Evolutionary conservation across 1,140 invertebrate species (phyloP), one percentile per base, ranked within the genome.

Genomic region (Ganaspis sp.): DNA sequence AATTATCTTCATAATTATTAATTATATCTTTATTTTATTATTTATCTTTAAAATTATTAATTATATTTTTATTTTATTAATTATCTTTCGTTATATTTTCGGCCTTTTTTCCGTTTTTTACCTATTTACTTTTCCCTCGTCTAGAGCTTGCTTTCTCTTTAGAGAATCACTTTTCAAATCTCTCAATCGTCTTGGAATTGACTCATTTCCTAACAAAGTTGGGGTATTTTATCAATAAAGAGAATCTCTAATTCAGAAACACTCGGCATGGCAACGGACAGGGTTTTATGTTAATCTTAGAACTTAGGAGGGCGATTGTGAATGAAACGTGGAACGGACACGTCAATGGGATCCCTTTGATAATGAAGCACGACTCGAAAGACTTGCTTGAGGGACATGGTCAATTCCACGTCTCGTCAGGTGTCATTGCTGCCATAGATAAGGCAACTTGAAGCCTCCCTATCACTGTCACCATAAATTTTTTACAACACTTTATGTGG

Each of bases 351-450:
- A 34, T 17, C 12, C 26, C 23, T 11, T 26, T 64, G 58, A 64
- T 64, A 64, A 64, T 64, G 58, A 64, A 64, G 23, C 58, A 64
- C 58, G 23, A 34, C 58, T 64, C 58, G 26, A 64, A 26, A 64
- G 58, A 64, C 58, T 26, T 23, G 58, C 58, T 64, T 64, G 58
- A 64, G 58, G 23, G 58, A 64, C 58, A 64, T n/a, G 58, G 58
- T 64, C 58, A 64, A 64, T 64, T 21, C 26, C 58, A 29, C 26
- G 12, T 26, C 58, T 64, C 58, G 58, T 64, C 58, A 64, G 58
- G 58, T 64, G 58, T 29, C 58, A 64, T 29, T 26, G 21, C 23
- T 29, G 58, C 58, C 23, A 34, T 11, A 64, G 58, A 64, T 64
- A 64, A 64, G 58, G 58, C 12, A 26, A 23, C 23, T 64, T 64